phyloP scores from a whole-genome alignment of 1,140 invertebrate genomes.

The Rhynchophorus ferrugineus region DNA sequence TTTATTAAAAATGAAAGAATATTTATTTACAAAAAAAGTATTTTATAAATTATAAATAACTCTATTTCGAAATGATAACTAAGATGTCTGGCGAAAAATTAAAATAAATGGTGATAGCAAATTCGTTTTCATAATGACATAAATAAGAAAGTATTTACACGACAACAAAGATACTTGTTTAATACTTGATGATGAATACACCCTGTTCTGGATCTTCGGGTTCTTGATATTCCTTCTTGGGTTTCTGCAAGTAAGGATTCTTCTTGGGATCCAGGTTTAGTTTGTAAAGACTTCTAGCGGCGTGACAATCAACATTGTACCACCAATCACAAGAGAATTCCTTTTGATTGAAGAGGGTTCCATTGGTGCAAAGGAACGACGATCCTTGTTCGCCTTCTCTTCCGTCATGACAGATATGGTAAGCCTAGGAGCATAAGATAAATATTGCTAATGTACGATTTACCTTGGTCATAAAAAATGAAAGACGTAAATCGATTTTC shows the following conservation, averaged over 20 bases:
- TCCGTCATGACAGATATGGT: conserved; percentile 77
- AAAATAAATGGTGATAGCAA: too few species aligned
- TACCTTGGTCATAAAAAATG: not conserved
- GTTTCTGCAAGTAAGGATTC: conserved; percentile 70
- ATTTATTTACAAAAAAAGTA: too few species aligned
- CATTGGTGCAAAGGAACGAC: conserved; percentile 78
- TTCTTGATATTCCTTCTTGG: conserved; percentile 47
- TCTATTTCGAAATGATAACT: too few species aligned
- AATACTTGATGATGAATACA: conserved; percentile 10
- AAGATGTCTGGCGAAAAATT: too few species aligned
- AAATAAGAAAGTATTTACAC: not conserved
- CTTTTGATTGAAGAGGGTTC: conserved; percentile 80
- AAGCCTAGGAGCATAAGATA: too few species aligned
- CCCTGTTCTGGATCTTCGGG: conserved; percentile 15
- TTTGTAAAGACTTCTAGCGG: conserved; percentile 56
- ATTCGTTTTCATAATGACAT: not conserved
- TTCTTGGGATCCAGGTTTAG: conserved; percentile 69
- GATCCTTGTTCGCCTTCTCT: conserved; percentile 72
- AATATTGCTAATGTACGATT: conserved; percentile 25
- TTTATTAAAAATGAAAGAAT: too few species aligned
- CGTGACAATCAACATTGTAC: conserved; percentile 80
- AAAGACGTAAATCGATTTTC: too few species aligned
- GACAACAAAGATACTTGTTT: not conserved
- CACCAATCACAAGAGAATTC: conserved; percentile 88
- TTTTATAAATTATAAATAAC: too few species aligned